phyloP scores from a whole-genome alignment of 37 sponge, comb jelly and placozoan genomes.

The Chondrilla cf. caribensis region DNA sequence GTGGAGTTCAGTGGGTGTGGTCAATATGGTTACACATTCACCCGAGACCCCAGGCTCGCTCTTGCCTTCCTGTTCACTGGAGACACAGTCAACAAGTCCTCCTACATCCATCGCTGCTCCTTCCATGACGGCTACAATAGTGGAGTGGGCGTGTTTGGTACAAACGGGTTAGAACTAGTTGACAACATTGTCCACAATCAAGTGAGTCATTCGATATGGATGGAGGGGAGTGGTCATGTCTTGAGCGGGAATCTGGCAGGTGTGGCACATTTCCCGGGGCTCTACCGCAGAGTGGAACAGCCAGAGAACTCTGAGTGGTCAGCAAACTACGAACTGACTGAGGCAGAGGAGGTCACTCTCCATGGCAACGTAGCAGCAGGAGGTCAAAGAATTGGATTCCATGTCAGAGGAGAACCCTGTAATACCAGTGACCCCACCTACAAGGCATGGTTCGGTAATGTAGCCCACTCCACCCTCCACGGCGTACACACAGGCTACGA shows the following conservation, averaged over 20 bases:
- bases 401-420: conserved; percentile 77
- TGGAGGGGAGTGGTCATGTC: conserved; percentile 39
- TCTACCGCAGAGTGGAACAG: conserved; percentile 37
- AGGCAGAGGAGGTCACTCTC: conserved; percentile 36
- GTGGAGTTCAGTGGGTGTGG: conserved; percentile 87
- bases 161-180: conserved; percentile 28
- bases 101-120: conserved; percentile 59
- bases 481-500: conserved; percentile 62
- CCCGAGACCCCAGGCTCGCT: conserved; percentile 75
- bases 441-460: conserved; percentile 47
- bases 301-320: conserved; percentile 49
- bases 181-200: conserved; percentile 81
- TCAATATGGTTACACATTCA: conserved; percentile 74
- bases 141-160: conserved; percentile 78
- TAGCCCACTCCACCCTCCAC: conserved; percentile 78
- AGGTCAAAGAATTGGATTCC: conserved; percentile 68
- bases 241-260: conserved; percentile 59
- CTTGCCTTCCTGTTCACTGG: conserved; percentile 77
- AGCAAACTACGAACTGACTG: conserved; percentile 58
- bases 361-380: conserved; percentile 69
- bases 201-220: conserved; percentile 67
- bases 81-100: background rate
- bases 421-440: background rate
- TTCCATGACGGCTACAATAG: conserved; percentile 78
- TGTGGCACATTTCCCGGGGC: conserved; percentile 60